phyloP scores from a whole-genome alignment of 35 echinoderm and acorn worm genomes.

The Apostichopus californicus region DNA sequence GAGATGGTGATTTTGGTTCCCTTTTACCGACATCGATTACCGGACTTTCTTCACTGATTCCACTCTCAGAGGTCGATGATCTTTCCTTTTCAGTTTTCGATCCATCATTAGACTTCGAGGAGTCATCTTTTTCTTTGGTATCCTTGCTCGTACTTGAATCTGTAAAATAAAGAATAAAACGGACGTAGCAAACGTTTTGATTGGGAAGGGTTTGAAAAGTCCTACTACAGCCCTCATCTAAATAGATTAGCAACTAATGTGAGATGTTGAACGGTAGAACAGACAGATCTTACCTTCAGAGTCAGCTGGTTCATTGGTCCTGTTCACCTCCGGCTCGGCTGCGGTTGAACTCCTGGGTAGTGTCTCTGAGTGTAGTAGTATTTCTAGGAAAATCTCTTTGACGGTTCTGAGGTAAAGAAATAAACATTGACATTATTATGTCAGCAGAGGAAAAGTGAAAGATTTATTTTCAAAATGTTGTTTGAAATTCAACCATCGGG shows the following conservation, averaged over 20 bases:
- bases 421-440: too few relatives aligned
- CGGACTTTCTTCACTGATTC: not conserved
- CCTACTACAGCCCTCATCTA: too few relatives aligned
- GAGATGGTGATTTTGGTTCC: not conserved
- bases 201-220: too few relatives aligned
- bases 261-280: too few relatives aligned
- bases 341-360: not conserved
- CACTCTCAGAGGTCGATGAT: not conserved
- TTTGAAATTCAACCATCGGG: too few relatives aligned
- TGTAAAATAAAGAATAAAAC: not conserved
- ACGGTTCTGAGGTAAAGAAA: not conserved
- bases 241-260: too few relatives aligned
- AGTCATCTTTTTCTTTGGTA: not conserved
- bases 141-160: not conserved
- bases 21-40: not conserved
- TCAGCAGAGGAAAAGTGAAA: too few relatives aligned
- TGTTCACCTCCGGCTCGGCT: not conserved
- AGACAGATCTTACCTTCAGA: not conserved
- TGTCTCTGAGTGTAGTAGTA: constrained; percentile 12
- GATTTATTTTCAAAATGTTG: too few relatives aligned
- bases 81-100: not conserved
- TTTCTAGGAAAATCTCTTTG: constrained; percentile 20
- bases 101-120: not conserved
- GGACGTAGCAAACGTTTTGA: too few relatives aligned
- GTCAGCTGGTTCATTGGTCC: not conserved